These are phyloP conservation scores for Rhinogobio ventralis DNA, from an alignment of 2,797 vertebrate species.

Conservation along the genomic window DNA sequence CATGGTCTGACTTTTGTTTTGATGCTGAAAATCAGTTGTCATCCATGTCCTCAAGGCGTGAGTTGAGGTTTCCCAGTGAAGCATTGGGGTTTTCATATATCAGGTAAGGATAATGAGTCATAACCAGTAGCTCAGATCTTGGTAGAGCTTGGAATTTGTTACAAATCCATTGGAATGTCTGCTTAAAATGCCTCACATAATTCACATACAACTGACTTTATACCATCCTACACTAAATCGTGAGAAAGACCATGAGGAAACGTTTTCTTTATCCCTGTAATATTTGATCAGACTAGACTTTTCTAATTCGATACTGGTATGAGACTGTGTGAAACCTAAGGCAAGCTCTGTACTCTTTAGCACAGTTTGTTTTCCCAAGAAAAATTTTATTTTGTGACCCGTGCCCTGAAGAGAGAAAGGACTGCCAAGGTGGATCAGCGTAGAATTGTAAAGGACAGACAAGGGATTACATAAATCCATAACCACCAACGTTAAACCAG, in stretches of 20 bases:
- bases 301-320: not conserved
- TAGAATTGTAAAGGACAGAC: conserved; percentile 24
- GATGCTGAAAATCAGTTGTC: conserved; percentile 30
- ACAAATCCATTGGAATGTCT: conserved; percentile 23
- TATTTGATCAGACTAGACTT: conserved; percentile 22
- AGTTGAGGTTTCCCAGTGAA: not conserved
- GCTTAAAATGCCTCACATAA: conserved; percentile 18
- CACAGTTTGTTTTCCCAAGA: conserved; percentile 33
- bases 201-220: not conserved
- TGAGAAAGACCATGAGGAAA: conserved; percentile 16
- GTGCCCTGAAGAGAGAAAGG: conserved; percentile 26
- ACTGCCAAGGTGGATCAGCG: conserved; percentile 27
- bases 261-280: conserved; percentile 7
- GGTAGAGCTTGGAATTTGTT: conserved; percentile 3
- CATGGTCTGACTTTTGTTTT: conserved; percentile 13
- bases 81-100: not conserved
- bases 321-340: not conserved
- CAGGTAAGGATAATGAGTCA: conserved; percentile 14
- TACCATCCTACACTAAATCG: not conserved
- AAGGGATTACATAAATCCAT: conserved; percentile 42
- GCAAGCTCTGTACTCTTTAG: conserved; percentile 26
- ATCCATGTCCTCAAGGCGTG: conserved; percentile 13
- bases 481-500: conserved; percentile 16
- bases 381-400: conserved; percentile 9
- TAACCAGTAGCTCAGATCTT: not conserved